phyloP scores from a whole-genome alignment of 2,113 vertebrate species.

The Eretmochelys imbricata region DNA sequence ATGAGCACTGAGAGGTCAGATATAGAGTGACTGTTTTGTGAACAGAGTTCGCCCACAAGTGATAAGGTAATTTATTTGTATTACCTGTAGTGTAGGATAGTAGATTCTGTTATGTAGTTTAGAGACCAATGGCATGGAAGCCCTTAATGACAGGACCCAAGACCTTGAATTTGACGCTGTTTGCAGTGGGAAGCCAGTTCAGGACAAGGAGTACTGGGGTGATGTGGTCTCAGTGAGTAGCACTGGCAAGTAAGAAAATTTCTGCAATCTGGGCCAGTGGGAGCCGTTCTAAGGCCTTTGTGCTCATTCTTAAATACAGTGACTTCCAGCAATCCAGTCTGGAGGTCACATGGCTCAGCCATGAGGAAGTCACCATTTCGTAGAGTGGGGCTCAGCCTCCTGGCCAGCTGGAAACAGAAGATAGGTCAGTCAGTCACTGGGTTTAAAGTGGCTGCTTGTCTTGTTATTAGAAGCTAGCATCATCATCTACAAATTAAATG shows the following conservation, averaged over 20 bases:
- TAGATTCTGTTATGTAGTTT: neutral
- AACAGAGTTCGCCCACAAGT: neutral
- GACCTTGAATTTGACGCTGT: neutral
- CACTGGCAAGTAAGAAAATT: neutral
- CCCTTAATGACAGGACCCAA: neutral
- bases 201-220: neutral
- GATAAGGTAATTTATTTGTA: neutral
- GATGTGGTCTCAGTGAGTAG: neutral
- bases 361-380: fast-evolving
- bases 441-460: constrained; percentile 33
- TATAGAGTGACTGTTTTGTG: neutral
- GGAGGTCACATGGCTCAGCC: neutral
- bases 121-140: neutral
- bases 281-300: neutral
- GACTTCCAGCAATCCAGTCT: neutral
- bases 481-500: constrained; percentile 64
- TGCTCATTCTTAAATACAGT: neutral
- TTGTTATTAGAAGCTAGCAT: constrained; percentile 45
- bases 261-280: neutral
- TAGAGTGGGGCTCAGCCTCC: fast-evolving
- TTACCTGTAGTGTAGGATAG: neutral
- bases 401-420: constrained; percentile 29
- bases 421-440: constrained; percentile 12
- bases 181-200: neutral
- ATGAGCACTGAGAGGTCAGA: neutral